phyloP scores from a whole-genome alignment of 2,113 vertebrate genomes.

The Ginglymostoma cirratum region DNA sequence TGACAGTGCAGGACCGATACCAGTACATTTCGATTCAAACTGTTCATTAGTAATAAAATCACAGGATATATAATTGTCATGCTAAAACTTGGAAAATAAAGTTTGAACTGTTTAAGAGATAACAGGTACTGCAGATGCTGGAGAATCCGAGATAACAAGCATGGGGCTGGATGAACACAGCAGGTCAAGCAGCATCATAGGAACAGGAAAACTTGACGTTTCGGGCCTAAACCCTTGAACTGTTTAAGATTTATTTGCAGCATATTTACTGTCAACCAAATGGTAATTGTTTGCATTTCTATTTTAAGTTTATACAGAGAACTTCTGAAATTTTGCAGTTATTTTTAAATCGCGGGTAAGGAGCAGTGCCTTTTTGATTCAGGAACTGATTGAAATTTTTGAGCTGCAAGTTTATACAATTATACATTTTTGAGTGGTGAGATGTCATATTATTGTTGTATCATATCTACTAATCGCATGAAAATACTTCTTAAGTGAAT shows the following conservation, averaged over 20 bases:
- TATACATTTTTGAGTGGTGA: background rate
- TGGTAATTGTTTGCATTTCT: background rate
- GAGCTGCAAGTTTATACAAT: background rate
- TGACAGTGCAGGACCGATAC: background rate
- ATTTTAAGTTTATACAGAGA: background rate
- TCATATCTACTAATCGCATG: background rate
- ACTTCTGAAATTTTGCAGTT: background rate
- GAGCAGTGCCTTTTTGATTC: background rate
- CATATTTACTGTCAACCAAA: background rate
- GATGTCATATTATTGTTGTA: background rate
- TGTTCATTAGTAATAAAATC: background rate
- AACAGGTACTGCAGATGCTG: no score
- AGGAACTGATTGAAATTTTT: background rate
- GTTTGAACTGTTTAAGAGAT: background rate
- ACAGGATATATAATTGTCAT: background rate
- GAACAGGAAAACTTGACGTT: no score
- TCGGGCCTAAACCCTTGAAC: no score
- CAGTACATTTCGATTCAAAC: background rate
- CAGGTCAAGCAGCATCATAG: no score
- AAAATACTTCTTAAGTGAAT: background rate
- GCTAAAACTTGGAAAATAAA: background rate
- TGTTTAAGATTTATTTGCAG: background rate
- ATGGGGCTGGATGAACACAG: no score
- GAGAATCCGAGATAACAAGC: no score
- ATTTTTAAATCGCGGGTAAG: background rate